Percentiles rank a stretch among this genome's conserved stretches.
Evolutionary conservation across 1,140 invertebrate genomes (phyloP).

Genomic region (Radopholus similis): DNA sequence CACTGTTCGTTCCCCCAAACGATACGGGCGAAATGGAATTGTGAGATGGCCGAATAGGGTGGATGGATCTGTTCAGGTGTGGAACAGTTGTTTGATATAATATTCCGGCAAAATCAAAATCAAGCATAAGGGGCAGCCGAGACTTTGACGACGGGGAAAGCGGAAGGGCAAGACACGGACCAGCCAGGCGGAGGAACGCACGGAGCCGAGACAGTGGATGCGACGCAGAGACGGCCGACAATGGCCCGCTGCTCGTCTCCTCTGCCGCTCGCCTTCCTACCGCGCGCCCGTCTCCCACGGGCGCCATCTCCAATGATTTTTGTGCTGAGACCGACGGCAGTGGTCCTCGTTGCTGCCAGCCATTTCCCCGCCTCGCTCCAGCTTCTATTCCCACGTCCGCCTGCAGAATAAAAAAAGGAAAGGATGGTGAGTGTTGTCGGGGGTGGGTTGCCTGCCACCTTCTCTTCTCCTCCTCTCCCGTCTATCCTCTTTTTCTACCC

Average conservation of each 20-base stretch:
- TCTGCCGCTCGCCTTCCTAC: neutral
- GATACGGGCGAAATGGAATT: no score
- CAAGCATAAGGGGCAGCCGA: no score
- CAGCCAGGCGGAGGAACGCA: neutral
- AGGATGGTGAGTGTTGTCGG: no score
- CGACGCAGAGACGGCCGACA: neutral
- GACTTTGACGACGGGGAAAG: no score
- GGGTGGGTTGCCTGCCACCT: no score
- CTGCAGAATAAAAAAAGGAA: slow-evolving; percentile 1
- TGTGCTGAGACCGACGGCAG: neutral
- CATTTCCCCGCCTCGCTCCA: neutral
- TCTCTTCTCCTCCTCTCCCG: no score
- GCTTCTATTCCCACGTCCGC: neutral
- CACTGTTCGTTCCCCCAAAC: no score
- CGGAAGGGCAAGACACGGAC: neutral
- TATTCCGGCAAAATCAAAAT: no score
- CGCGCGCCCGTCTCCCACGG: neutral
- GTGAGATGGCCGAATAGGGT: no score
- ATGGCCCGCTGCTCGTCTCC: neutral
- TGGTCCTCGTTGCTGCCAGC: neutral
- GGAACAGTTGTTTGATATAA: no score
- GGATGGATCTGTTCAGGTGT: no score
- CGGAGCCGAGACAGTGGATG: neutral
- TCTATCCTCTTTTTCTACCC: no score
- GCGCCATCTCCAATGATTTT: neutral